Evolutionary conservation across 1,140 invertebrate genomes (phyloP).

Genomic region (Micrasema minimum): DNA sequence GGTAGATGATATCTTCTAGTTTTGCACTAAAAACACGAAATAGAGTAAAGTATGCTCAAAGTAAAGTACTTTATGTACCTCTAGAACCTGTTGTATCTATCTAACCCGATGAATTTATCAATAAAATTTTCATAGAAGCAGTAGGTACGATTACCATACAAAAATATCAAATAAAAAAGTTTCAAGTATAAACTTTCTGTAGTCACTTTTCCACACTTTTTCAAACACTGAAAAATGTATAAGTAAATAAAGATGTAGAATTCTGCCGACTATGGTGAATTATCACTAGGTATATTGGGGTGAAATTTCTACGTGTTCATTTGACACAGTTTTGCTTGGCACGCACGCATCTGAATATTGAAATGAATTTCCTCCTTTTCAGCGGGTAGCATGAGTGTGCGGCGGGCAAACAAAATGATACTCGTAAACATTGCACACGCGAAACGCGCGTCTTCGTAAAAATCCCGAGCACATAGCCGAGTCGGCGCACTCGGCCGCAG

Average conservation of each 20-base stretch:
- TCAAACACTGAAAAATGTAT: too few species aligned
- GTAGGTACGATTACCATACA: too few species aligned
- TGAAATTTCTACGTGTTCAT: background rate
- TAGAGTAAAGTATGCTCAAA: constrained; percentile 18
- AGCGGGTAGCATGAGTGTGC: constrained; percentile 36
- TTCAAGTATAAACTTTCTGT: too few species aligned
- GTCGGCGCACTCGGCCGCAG: constrained; percentile 51
- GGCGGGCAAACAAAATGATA: constrained; percentile 8
- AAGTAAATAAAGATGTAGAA: too few species aligned
- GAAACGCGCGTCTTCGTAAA: constrained; percentile 31
- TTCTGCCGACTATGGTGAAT: too few species aligned
- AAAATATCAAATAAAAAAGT: too few species aligned
- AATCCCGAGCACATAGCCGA: constrained; percentile 35
- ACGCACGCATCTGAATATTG: constrained; percentile 50
- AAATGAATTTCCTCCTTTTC: constrained; percentile 53
- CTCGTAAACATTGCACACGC: constrained; percentile 25
- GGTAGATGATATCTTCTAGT: constrained; percentile 4
- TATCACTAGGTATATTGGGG: too few species aligned
- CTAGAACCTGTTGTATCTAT: too few species aligned
- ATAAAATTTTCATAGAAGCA: too few species aligned
- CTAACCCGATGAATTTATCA: too few species aligned
- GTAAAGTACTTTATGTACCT: too few species aligned
- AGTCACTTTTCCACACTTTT: too few species aligned
- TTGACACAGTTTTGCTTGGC: background rate
- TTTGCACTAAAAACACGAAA: constrained; percentile 1